Base-by-base conservation (phyloP, 2,797 vertebrate species). In the Eleutherodactylus coqui region DNA sequence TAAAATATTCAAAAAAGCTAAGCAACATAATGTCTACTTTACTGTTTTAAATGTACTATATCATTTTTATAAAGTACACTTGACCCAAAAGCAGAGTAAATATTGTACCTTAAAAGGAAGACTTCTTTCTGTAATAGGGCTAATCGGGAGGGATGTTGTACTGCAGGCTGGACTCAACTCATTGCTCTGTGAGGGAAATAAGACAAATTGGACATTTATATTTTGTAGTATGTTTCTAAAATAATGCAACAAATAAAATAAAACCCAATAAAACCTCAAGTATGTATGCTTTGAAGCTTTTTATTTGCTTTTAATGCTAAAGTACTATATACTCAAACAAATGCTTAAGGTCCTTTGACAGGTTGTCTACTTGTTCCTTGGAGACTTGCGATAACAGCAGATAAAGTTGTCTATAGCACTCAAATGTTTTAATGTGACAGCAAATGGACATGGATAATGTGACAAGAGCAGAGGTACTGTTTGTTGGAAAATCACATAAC, bases 91-190 rank as follows among this genome's bases (percentile, higher is more conserved):
- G 19, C 34, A 19, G 9, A 17, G 2, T 21, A 75, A 75, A 47
- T 75, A 11, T 78, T 72, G 92, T 97, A 99, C 98, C 97, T 99
- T 99, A 84, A 98, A 96, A 89, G 95, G 95, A 53, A 96, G 90
- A 0, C 96, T 95, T 88, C 96, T 97, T 89, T 99, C 98, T 60
- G 96, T 96, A 92, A 97, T 96, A 62, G 98, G 98, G 89, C 98
- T 99, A 76, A 98, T 96, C 82, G 97, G 97, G 88, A 99, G 95
- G 34, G 98, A 99, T 43, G 97, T 90, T 53, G 96, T 97, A 91
- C 98, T 99, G 90, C 96, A 96, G 45, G 96, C 96, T 84, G 97
- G 98, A 90, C 98, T 99, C 75, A 96, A 96, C 88, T 99, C 98
- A 0, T 96, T 84, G 90, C 97, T 99, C 98, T 99, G 94, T 80